A percentile compares a stretch with the other conserved stretches of the same genome.
phyloP scores from a whole-genome alignment of 2,888 invertebrate genomes.

The Tipula lateralis region DNA sequence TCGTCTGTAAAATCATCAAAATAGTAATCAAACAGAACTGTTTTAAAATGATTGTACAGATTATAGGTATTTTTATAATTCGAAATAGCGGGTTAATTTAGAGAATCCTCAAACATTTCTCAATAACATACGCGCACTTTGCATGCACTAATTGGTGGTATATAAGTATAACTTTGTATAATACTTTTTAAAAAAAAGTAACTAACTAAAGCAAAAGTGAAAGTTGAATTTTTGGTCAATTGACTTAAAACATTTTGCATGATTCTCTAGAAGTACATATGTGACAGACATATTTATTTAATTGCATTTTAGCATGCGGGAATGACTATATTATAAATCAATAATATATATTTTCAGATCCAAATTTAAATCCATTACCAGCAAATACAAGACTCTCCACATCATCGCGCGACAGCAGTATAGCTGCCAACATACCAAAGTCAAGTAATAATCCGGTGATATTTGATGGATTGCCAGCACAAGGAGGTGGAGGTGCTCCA shows the following conservation, averaged over 20 bases:
- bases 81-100: too few species aligned
- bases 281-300: neutral
- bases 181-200: neutral
- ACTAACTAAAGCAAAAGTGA: neutral
- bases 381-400: conserved; percentile 30
- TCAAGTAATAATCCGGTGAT: conserved; percentile 32
- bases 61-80: too few species aligned
- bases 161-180: too few species aligned
- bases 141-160: neutral
- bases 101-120: too few species aligned
- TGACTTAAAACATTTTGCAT: neutral
- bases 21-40: too few species aligned
- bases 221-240: neutral
- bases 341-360: conserved; percentile 20
- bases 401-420: conserved; percentile 33
- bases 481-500: conserved; percentile 45
- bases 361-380: conserved; percentile 27
- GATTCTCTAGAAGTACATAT: neutral
- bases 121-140: neutral
- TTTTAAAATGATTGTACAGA: too few species aligned
- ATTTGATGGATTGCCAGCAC: conserved; percentile 39
- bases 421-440: conserved; percentile 33
- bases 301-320: neutral
- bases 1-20: too few species aligned
- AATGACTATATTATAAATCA: neutral